phyloP scores from a whole-genome alignment of 2,888 invertebrate species.

The Neoscelio sp. region DNA sequence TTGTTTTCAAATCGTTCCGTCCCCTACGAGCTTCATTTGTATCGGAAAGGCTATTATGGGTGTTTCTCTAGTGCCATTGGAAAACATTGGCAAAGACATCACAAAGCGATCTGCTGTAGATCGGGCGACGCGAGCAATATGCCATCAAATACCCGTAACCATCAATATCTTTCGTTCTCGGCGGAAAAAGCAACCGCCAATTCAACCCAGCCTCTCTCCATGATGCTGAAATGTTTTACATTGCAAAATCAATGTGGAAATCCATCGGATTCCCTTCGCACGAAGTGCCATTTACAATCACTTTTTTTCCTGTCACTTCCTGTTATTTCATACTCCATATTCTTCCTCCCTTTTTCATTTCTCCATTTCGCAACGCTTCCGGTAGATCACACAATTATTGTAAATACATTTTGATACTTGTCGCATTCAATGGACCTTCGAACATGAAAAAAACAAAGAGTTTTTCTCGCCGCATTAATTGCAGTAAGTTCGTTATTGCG shows the following conservation, averaged over 20 bases:
- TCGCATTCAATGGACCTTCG: conserved; percentile 51
- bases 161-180: conserved; percentile 79
- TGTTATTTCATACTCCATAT: conserved; percentile 61
- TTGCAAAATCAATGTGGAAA: conserved; percentile 82
- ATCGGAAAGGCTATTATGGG: conserved; percentile 72
- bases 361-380: conserved; percentile 72
- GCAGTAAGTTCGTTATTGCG: conserved; percentile 27
- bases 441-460: conserved; percentile 40
- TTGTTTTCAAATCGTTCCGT: conserved; percentile 59
- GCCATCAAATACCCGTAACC: conserved; percentile 83
- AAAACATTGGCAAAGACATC: conserved; percentile 81
- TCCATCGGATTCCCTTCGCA: conserved; percentile 70
- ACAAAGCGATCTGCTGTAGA: conserved; percentile 80
- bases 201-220: conserved; percentile 36
- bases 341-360: conserved; percentile 55
- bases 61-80: conserved; percentile 75
- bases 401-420: conserved; percentile 78
- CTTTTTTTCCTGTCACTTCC: conserved; percentile 65
- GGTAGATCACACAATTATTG: conserved; percentile 81
- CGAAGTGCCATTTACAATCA: conserved; percentile 65
- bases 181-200: conserved; percentile 67
- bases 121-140: conserved; percentile 81
- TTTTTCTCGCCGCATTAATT: conserved; percentile 45
- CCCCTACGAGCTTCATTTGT: conserved; percentile 40
- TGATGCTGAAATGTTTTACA: conserved; percentile 82